Evolutionary conservation across 2,888 invertebrate genomes (phyloP), one percentile per base, ranked within the genome.

Genomic region (Limenitis camilla): DNA sequence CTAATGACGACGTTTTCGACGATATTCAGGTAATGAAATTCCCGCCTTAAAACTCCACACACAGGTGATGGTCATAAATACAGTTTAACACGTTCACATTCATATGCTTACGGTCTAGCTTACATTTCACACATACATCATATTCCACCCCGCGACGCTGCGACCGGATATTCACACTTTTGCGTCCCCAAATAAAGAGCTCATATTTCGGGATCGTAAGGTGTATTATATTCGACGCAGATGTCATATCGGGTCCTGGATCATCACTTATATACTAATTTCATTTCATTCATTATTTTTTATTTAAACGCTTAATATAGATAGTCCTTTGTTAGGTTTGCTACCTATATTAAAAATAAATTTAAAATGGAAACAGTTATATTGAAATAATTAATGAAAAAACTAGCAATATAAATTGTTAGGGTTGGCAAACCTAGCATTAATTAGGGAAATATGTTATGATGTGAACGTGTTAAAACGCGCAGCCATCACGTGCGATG

Each of bases 401-500:
- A 5, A 19, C 19, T 2, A 19, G 19, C 19, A 19, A 19, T 10
- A 27, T 35, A 28, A 35, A 5, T 3, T 4, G 32, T 5, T 1
- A 6, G 8, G 7, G 36, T 19, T 3, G 3, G 19, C 19, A 19
- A 19, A 19, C 19, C 19, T 19, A 19, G 19, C 19, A 19, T 19
- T 19, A 19, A 19, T 19, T 19, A 30, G 46, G 9, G 32, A 32
- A 48, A 45, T 57, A 71, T 76, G 74, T 76, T 76, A 65, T 70
- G 78, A 84, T 84, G 85, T 84, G 86, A 84, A 80, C 86, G 86
- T 85, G 85, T 85, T 81, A 77, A 19, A 82, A 69, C 80, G 80
- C 73, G 74, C 89, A 90, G 90, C 90, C 90, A 71, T 90, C 93
- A 87, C 92, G 93, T 89, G 94, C 96, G 81, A 92, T 96, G 89